phyloP scores from a whole-genome alignment of 2,113 vertebrate genomes.

The Corvus cornix region DNA sequence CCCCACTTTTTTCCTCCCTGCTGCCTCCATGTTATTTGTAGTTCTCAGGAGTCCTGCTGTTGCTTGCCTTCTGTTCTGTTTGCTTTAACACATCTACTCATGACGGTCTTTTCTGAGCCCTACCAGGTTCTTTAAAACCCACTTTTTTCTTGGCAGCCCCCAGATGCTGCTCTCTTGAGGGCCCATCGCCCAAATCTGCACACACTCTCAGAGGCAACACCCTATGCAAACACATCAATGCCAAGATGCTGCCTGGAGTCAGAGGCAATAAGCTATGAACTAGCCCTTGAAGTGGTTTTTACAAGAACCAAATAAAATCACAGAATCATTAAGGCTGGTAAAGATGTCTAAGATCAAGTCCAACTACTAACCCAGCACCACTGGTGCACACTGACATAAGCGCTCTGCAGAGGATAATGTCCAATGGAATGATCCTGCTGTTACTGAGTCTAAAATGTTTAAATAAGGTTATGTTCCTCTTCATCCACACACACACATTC shows the following conservation, averaged over 20 bases:
- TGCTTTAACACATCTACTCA: neutral
- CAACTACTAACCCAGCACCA: neutral
- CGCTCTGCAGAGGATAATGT: neutral
- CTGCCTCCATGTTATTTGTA: neutral
- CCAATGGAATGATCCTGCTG: neutral
- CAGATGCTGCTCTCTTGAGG: neutral
- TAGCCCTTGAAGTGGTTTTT: neutral
- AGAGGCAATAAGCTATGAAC: neutral
- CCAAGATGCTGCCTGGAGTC: neutral
- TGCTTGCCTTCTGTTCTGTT: neutral
- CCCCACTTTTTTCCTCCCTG: neutral
- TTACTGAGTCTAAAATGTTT: neutral
- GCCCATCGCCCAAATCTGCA: neutral
- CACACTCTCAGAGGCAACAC: neutral
- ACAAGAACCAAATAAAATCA: neutral
- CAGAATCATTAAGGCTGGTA: neutral
- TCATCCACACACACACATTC: neutral
- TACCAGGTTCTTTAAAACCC: neutral
- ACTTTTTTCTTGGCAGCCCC: neutral
- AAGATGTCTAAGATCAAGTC: neutral
- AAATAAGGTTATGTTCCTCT: neutral
- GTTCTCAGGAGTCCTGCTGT: neutral
- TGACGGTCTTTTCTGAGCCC: neutral
- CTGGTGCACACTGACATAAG: neutral
- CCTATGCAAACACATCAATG: accelerated